A percentile compares a stretch with the other conserved stretches of the same genome.
Conservation (phyloP, 2,113 vertebrate genomes). For the Halcyon malimbica region DNA sequence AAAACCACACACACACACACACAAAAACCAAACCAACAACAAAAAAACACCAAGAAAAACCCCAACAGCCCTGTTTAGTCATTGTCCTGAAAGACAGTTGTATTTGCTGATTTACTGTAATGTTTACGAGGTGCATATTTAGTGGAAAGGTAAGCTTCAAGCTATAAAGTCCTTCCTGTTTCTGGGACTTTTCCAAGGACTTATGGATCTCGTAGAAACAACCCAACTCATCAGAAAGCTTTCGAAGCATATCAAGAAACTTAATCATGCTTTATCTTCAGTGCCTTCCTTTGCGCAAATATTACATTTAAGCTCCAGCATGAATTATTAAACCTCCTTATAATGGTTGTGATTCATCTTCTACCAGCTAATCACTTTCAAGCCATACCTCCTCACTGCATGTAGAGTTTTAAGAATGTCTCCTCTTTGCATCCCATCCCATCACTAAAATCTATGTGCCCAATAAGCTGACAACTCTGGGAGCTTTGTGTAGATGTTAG, state of each 20-base stretch:
- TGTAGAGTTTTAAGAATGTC: background rate
- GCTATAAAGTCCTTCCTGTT: background rate
- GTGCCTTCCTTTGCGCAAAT: conserved; percentile 20
- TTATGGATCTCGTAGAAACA: background rate
- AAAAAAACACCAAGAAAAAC: background rate
- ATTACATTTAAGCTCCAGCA: conserved; percentile 45
- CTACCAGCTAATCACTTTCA: conserved; percentile 24
- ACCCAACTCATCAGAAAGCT: background rate
- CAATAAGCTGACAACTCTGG: background rate
- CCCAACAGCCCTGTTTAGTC: background rate
- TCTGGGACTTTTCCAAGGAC: background rate
- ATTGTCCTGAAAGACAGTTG: background rate
- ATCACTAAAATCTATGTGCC: background rate
- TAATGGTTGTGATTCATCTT: conserved; percentile 51
- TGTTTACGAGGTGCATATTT: background rate
- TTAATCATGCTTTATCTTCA: background rate
- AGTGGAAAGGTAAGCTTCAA: background rate
- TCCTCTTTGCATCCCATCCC: background rate
- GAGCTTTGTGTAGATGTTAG: background rate
- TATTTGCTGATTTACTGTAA: background rate
- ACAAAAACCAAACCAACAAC: no score
- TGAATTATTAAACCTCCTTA: conserved; percentile 46
- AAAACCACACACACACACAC: no score
- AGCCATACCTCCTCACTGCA: background rate
- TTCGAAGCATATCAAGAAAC: background rate